Conservation (phyloP, 2,797 vertebrate species). For the Microctenopoma lineatum region DNA sequence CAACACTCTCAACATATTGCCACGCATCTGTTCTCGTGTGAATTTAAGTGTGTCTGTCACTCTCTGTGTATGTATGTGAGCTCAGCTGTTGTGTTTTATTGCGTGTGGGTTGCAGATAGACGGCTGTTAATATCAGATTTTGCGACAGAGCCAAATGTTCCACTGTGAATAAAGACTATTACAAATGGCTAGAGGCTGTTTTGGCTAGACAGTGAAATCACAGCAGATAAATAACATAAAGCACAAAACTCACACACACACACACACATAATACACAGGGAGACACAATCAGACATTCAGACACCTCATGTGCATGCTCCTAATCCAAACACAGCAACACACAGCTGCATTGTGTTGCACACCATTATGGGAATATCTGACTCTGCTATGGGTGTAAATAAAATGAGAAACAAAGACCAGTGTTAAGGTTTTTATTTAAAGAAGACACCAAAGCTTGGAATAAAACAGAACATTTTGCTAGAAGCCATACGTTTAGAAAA, state of each 20-base stretch:
- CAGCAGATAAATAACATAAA: conserved; percentile 56
- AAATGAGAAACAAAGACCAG: conserved; percentile 11
- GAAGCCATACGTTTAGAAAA: neutral
- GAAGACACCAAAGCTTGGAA: neutral
- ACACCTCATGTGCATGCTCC: conserved; percentile 1
- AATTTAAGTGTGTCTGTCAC: conserved; percentile 21
- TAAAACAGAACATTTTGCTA: neutral
- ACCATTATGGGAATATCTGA: neutral
- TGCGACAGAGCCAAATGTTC: conserved; percentile 57
- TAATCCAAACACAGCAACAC: conserved; percentile 16
- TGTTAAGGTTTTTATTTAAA: neutral
- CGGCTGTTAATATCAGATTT: conserved; percentile 60
- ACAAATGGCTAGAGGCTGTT: conserved; percentile 57
- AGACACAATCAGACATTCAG: conserved; percentile 11
- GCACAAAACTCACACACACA: conserved; percentile 12
- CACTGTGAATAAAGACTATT: conserved; percentile 60
- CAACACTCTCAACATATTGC: conserved; percentile 64
- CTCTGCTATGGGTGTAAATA: neutral
- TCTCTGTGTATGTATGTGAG: neutral
- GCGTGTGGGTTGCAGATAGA: conserved; percentile 40
- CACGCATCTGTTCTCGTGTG: conserved; percentile 62
- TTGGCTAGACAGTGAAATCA: conserved; percentile 44
- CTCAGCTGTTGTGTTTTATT: conserved; percentile 24
- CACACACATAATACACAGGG: neutral
- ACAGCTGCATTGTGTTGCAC: neutral